Percentiles rank a stretch among this genome's conserved stretches.
These are phyloP conservation scores for Cataglyphis rosenhaueri DNA, from an alignment of 2,888 invertebrate species.

Conservation along the genomic window DNA sequence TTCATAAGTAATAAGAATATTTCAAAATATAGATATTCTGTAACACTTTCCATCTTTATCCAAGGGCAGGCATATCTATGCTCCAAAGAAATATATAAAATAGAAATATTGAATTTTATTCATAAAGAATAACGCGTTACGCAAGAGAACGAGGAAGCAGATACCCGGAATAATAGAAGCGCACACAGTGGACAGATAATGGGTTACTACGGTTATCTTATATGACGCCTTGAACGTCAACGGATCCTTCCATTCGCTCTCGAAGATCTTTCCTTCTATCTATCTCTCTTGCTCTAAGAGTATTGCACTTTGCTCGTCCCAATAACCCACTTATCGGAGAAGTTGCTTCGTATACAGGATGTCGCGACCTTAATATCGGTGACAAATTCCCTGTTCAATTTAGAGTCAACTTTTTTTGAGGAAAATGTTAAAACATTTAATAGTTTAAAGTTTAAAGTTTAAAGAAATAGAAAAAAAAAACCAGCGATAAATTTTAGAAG, in stretches of 20 bases:
- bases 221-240: conserved; percentile 42
- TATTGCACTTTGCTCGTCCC: conserved; percentile 61
- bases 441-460: background rate
- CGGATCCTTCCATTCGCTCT: conserved; percentile 57
- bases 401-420: background rate
- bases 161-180: conserved; percentile 30
- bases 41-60: background rate
- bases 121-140: conserved; percentile 1
- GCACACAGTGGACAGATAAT: conserved; percentile 40
- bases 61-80: background rate
- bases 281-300: conserved; percentile 38
- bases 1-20: background rate
- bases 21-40: background rate
- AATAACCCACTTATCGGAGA: conserved; percentile 72
- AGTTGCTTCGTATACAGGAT: conserved; percentile 46
- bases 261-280: conserved; percentile 57
- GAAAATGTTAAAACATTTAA: background rate
- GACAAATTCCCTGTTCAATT: background rate
- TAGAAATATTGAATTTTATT: conserved; percentile 23
- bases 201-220: conserved; percentile 50
- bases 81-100: no score
- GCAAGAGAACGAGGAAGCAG: conserved; percentile 36
- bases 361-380: conserved; percentile 14
- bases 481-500: background rate
- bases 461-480: background rate